Evolutionary conservation across 1,140 invertebrate genomes (phyloP), one percentile per base, ranked within the genome.

Genomic region (Drosophila orosa): DNA sequence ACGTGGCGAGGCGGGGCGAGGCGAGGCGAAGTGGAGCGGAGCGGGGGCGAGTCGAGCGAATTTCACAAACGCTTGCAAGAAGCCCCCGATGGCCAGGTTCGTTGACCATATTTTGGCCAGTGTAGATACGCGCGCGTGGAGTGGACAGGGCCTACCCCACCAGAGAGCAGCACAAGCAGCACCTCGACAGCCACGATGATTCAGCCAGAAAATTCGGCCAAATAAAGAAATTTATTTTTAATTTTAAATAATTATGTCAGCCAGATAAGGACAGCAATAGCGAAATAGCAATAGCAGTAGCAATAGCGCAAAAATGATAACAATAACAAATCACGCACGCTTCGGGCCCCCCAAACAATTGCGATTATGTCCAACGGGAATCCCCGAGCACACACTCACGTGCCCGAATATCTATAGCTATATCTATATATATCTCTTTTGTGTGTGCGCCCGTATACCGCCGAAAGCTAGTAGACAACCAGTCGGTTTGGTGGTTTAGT

Each of bases 241-340:
- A 86, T 86, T 86, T 86, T 83, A 73, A 83, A 87, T 86, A 83
- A 89, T 86, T 79, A 87, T 86, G 75, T 86, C 84, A 86, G 72
- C 58, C 47, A 75, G 72, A 60, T 78, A 71, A 42, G 40, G 67
- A 35, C 42, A 60, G 29, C 47, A 65, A 42, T 33, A 57, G n/a
- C n/a, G 35, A 58, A 56, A 40, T 22, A 40, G 42, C 60, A 54
- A 25, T 24, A 3, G 13, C 42, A 44, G 1, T 13, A 4, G 42
- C 42, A 42, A 44, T 67, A 33, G 48, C 48, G 48, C 50, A 24
- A 54, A 24, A 54, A 54, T 31, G 50, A 74, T 74, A 79, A 62
- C 47, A 73, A 65, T 59, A 72, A 78, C 74, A 81, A 78, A 63
- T 63, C 79, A 67, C 39, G 59, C 79, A 81, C 73, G 78, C 80